Base-by-base conservation (phyloP, 1,140 invertebrate genomes). In the Platorchestia sp. region DNA sequence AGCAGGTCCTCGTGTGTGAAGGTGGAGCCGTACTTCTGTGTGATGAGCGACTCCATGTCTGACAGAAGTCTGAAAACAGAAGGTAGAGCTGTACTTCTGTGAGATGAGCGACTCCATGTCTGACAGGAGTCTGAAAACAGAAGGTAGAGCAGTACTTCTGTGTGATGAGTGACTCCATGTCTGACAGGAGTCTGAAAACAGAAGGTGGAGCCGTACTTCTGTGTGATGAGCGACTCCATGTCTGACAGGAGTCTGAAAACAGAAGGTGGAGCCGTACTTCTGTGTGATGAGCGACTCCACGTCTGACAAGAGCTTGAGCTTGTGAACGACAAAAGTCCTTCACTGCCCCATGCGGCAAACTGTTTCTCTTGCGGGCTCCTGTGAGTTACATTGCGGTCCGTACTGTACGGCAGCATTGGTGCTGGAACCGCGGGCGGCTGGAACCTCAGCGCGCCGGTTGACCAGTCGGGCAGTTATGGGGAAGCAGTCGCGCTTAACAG, bases 161-260 rank as follows among this genome's bases (percentile, higher is more conserved):
- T 19, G 40, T 75, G 14, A 75, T 75, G 16, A 75, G 59, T 40
- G 59, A 75, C 59, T 75, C 59, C 40, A 75, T 19, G 40, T 75
- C 59, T 14, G 14, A 40, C 59, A 75, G 59, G 14, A 75, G 40
- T 40, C 59, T 75, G 59, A 75, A 75, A 75, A 75, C n/a, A n/a
- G 91, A 93, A 93, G 36, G 43, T 93, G 91, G 91, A 47, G 91
- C 91, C 91, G 45, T 93, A 93, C 45, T 93, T 93, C 45, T 93
- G 91, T 22, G 47, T 93, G 43, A 93, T 93, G 41, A 93, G 91
- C 16, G 43, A 45, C 91, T 93, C 91, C 45, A 93, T 45, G 45
- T 93, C 91, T 3, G 43, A 47, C 91, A 93, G 45, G 6, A 93
- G 44, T 36, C 91, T 93, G 91, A 16, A 14, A 93, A 90, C n/a